Evolutionary conservation across 2,888 invertebrate species (phyloP), one percentile per base, ranked within the genome.

Genomic region (Branchellion lobata): DNA sequence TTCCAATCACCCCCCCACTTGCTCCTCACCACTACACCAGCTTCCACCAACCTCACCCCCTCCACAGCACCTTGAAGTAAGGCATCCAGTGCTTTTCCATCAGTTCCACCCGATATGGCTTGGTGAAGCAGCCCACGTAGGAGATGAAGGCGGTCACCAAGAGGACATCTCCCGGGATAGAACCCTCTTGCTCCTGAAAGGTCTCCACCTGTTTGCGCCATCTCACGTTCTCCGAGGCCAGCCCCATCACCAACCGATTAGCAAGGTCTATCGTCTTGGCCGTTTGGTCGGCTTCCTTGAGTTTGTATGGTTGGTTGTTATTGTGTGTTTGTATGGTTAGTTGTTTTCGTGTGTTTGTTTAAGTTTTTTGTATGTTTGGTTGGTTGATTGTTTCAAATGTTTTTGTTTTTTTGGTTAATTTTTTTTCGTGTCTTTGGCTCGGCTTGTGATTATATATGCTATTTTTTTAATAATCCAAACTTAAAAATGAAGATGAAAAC

Each of bases 101-200:
- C 34, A 97, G 89, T 88, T 96, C 95, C 82, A 92, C 89, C 82
- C 97, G 91, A 86, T 94, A 97, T 84, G 93, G 92, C 86, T 96
- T 96, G 0, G 96, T 96, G 86, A 97, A 97, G 86, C 96, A 96
- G 8, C 97, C 97, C 3, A 95, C 94, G 86, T 96, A 97, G 0
- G 96, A 96, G 84, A 97, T 94, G 86, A 96, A 97, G 0, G 96
- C 96, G 57, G 96, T 95, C 0, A 95, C 93, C 31, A 96, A 89
- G 1, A 97, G 90, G 33, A 96, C 93, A 86, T 97, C 96, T 18
- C 96, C 96, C 0, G 96, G 96, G 78, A 97, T 88, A 24, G 95
- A 96, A 77, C 93, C 93, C 80, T 93, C 94, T 88, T 95, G 94
- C 85, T 92, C 91, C 89, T 92, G 92, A 85, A 94, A 94, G 85